Evolutionary conservation across 1,140 invertebrate genomes (phyloP).

Genomic region (Zaprionus kolodkinae): DNA sequence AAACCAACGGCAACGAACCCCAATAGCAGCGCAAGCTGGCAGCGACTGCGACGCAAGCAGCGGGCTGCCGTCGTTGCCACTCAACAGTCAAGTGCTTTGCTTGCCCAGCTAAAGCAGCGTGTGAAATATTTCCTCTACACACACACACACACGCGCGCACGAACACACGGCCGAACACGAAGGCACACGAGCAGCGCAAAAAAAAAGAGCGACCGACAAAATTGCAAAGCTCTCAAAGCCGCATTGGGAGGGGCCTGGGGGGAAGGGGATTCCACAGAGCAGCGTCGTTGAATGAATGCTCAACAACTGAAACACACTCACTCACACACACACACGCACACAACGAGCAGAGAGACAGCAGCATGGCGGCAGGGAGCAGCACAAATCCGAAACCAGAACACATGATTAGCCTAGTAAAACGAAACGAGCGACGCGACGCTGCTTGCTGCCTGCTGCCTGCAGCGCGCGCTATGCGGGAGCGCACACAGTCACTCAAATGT

Average conservation of each 20-base stretch:
- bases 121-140: conserved; percentile 73
- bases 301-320: conserved; percentile 27
- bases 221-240: conserved; percentile 76
- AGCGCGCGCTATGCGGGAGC: conserved; percentile 31
- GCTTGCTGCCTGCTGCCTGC: conserved; percentile 14
- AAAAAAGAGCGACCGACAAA: conserved; percentile 56
- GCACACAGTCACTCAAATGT: conserved; percentile 35
- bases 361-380: conserved; percentile 27
- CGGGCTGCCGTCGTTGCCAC: conserved; percentile 57
- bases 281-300: conserved; percentile 69
- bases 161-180: conserved; percentile 9
- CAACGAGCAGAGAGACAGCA: conserved; percentile 21
- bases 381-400: conserved; percentile 83
- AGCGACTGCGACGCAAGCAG: conserved; percentile 18
- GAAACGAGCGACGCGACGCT: conserved; percentile 53
- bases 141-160: conserved; percentile 20
- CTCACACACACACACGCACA: conserved; percentile 6
- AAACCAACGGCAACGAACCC: conserved; percentile 64
- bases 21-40: conserved; percentile 47
- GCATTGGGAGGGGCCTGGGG: conserved; percentile 8
- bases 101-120: conserved; percentile 76
- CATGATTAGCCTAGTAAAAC: conserved; percentile 84
- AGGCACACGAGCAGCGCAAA: conserved; percentile 13
- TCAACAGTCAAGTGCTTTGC: conserved; percentile 79
- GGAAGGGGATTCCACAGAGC: no score